Conservation (phyloP, 2,113 vertebrate genomes). For the Pseudorasbora parva region DNA sequence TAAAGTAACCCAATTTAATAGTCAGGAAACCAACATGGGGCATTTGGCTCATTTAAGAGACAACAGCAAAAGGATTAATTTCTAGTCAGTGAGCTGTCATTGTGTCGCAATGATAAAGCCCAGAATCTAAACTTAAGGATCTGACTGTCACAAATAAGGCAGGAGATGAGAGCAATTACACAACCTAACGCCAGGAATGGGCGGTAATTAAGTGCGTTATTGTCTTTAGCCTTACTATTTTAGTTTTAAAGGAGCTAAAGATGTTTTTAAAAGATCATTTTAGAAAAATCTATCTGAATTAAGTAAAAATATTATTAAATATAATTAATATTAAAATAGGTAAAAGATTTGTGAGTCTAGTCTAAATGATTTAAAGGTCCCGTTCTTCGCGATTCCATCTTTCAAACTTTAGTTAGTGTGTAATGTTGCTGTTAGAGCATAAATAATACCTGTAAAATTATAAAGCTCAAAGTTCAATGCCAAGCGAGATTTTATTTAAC, state of each 20-base stretch:
- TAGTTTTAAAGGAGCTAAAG: not conserved
- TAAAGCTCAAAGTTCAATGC: too few relatives aligned
- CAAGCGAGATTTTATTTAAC: too few relatives aligned
- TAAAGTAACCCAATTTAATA: slow-evolving; percentile 69
- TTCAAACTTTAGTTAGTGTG: too few relatives aligned
- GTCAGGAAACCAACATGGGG: slow-evolving; percentile 67
- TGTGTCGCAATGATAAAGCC: slow-evolving; percentile 54
- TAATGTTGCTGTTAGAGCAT: too few relatives aligned
- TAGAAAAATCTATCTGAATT: not conserved
- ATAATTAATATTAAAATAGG: not conserved
- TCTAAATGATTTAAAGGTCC: too few relatives aligned
- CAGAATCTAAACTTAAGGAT: slow-evolving; percentile 31
- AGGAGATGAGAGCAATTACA: slow-evolving; percentile 33
- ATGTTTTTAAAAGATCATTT: not conserved
- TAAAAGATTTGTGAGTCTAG: too few relatives aligned
- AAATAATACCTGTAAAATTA: too few relatives aligned
- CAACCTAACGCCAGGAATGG: slow-evolving; percentile 40
- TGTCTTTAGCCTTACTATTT: slow-evolving; percentile 30
- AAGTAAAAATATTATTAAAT: not conserved
- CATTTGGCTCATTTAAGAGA: slow-evolving; percentile 56
- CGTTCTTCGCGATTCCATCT: too few relatives aligned
- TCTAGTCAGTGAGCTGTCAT: slow-evolving; percentile 73
- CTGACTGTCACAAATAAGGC: slow-evolving; percentile 40
- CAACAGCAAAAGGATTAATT: slow-evolving; percentile 77
- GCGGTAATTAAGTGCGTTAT: slow-evolving; percentile 17